Percentiles rank a stretch among this genome's conserved stretches.
Evolutionary conservation across 1,140 invertebrate genomes (phyloP).

Genomic region (Aphidius gifuensis): DNA sequence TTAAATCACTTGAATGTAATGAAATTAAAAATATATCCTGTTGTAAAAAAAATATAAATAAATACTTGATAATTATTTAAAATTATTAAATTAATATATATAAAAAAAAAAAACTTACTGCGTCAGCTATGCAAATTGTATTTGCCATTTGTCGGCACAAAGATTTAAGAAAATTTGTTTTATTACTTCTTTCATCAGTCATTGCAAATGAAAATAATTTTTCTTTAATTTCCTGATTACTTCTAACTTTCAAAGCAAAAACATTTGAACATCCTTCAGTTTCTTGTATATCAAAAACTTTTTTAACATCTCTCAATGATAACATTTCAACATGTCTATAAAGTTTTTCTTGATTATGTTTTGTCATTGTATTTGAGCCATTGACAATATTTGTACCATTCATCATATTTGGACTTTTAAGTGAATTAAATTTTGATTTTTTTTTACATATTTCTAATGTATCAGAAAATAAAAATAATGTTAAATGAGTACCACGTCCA

Average conservation of each 20-base stretch:
- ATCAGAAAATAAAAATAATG: constrained; percentile 91
- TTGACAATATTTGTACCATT: constrained; percentile 52
- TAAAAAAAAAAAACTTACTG: constrained; percentile 57
- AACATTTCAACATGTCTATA: constrained; percentile 91
- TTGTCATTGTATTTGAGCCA: constrained; percentile 34
- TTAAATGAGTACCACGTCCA: constrained; percentile 81
- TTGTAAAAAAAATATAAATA: constrained; percentile 31
- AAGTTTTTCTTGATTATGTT: constrained; percentile 69
- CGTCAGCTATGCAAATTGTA: constrained; percentile 78
- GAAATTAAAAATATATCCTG: constrained; percentile 75
- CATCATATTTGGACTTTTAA: constrained; percentile 67
- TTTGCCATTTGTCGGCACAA: constrained; percentile 87
- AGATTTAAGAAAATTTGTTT: constrained; percentile 73
- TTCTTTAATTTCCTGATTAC: constrained; percentile 81
- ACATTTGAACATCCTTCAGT: constrained; percentile 83
- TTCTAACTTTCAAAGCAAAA: constrained; percentile 82
- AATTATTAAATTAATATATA: constrained; percentile 9
- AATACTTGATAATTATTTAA: constrained; percentile 16
- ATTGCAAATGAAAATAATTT: constrained; percentile 84
- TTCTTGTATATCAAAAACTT: constrained; percentile 86
- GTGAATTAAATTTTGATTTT: constrained; percentile 72
- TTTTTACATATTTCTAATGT: constrained; percentile 90
- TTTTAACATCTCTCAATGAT: constrained; percentile 80
- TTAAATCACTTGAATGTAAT: constrained; percentile 74
- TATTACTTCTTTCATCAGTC: constrained; percentile 75